Conservation (phyloP, 2,888 invertebrate genomes). For the Amphipyra tragopoginis region DNA sequence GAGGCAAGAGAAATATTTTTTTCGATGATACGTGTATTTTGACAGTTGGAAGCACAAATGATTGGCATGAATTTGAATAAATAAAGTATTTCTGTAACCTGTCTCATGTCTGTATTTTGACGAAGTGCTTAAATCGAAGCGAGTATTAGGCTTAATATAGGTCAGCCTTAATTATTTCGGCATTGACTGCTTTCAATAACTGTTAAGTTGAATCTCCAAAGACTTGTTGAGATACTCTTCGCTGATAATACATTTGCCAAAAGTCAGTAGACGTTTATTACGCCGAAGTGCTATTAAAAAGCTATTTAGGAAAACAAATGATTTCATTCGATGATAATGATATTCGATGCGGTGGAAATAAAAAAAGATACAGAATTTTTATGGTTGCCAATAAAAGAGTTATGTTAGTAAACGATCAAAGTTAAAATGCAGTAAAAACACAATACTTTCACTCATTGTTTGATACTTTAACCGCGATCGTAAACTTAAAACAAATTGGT, state of each 20-base stretch:
- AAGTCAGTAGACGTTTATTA: constrained; percentile 25
- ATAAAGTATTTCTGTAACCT: constrained; percentile 2
- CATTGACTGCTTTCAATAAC: constrained; percentile 18
- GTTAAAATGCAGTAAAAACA: constrained; percentile 80
- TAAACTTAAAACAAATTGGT: constrained; percentile 86
- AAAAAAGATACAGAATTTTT: constrained; percentile 54
- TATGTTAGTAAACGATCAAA: constrained; percentile 83
- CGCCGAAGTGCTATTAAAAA: constrained; percentile 32
- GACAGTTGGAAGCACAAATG: background rate
- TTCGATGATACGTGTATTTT: background rate
- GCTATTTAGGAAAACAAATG: constrained; percentile 44
- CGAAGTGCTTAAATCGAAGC: constrained; percentile 1
- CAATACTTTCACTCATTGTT: constrained; percentile 83
- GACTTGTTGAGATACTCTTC: constrained; percentile 3
- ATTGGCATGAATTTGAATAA: constrained; percentile 1
- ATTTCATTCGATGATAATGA: constrained; percentile 49
- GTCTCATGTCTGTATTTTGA: constrained; percentile 2
- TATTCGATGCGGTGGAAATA: constrained; percentile 46
- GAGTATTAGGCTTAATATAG: constrained; percentile 15
- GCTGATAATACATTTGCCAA: constrained; percentile 18
- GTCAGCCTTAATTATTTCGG: constrained; percentile 15
- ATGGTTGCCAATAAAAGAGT: constrained; percentile 70
- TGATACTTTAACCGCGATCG: constrained; percentile 79
- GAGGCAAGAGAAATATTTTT: background rate
- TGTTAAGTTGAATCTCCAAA: constrained; percentile 9